A percentile compares a stretch with the other conserved stretches of the same genome.
These are phyloP conservation scores for Theretra japonica DNA, from an alignment of 2,888 invertebrate genomes.

Conservation along the genomic window DNA sequence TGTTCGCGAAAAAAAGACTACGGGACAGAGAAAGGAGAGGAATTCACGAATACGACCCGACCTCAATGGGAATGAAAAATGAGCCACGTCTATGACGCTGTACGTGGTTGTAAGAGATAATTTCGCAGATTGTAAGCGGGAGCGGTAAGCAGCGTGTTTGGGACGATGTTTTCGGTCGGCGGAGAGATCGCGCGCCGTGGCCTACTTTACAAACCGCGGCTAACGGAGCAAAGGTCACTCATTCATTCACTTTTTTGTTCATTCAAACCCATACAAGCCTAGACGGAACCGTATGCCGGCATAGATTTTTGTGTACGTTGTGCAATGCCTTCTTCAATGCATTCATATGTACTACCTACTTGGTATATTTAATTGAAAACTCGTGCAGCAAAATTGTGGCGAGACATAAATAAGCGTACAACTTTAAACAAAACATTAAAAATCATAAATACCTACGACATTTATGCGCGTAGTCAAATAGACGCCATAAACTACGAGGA, in stretches of 20 bases:
- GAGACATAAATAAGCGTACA: too few relatives aligned
- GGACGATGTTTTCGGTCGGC: constrained; percentile 42
- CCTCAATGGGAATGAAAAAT: constrained; percentile 42
- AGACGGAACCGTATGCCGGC: constrained; percentile 4
- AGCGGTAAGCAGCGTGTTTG: constrained; percentile 34
- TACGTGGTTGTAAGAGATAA: constrained; percentile 40
- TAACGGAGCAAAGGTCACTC: constrained; percentile 60
- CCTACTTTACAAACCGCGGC: constrained; percentile 69
- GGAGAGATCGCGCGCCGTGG: constrained; percentile 52
- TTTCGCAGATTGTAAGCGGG: constrained; percentile 39
- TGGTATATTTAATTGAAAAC: too few relatives aligned
- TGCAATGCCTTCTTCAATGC: neutral
- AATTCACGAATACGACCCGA: constrained; percentile 40
- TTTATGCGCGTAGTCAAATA: too few relatives aligned
- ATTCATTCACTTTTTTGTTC: constrained; percentile 51
- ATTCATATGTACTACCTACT: too few relatives aligned
- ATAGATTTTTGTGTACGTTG: neutral
- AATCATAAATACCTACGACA: too few relatives aligned
- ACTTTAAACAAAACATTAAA: too few relatives aligned
- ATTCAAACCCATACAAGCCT: constrained; percentile 38
- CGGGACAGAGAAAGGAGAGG: constrained; percentile 34
- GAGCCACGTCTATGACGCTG: constrained; percentile 39
- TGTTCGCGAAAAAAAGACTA: constrained; percentile 32
- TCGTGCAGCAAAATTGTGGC: too few relatives aligned
- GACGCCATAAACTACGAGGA: too few relatives aligned